phyloP scores from a whole-genome alignment of 2,797 vertebrate genomes.

The Eupleurogrammus muticus region DNA sequence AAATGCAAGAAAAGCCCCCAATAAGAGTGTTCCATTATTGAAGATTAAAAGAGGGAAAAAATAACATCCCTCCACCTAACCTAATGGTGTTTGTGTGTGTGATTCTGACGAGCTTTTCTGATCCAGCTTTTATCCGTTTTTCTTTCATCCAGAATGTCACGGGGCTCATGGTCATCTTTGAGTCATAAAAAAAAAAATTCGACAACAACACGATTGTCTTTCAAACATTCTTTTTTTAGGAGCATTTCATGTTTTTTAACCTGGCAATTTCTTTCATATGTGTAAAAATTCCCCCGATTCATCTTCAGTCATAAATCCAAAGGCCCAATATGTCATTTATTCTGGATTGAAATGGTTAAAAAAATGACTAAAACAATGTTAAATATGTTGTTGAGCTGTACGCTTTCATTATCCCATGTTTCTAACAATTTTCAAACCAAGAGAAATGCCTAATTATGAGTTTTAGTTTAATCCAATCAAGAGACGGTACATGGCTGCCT shows the following conservation, averaged over 20 bases:
- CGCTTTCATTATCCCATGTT: too few relatives aligned
- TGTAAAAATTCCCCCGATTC: slow-evolving; percentile 1
- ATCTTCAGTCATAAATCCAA: not conserved
- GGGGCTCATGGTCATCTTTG: slow-evolving; percentile 2
- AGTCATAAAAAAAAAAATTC: slow-evolving; percentile 1
- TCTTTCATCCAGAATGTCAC: too few relatives aligned
- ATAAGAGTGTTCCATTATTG: not conserved
- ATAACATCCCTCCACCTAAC: not conserved
- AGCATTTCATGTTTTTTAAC: slow-evolving; percentile 7
- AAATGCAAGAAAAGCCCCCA: slow-evolving; percentile 2
- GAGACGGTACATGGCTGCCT: too few relatives aligned
- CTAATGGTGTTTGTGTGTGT: not conserved
- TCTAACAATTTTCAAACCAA: too few relatives aligned
- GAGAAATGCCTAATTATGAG: too few relatives aligned
- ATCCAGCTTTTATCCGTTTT: slow-evolving; percentile 7
- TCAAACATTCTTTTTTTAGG: not conserved
- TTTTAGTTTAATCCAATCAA: too few relatives aligned
- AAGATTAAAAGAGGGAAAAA: slow-evolving; percentile 14
- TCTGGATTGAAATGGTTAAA: too few relatives aligned
- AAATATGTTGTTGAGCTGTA: too few relatives aligned
- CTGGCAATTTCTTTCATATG: not conserved
- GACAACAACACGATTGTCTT: slow-evolving; percentile 3
- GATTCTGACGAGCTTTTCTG: not conserved
- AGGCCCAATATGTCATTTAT: too few relatives aligned
- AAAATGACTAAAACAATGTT: too few relatives aligned